These are phyloP conservation scores for Nothocercus julius DNA, from an alignment of 2,113 vertebrate species.

Conservation along the genomic window DNA sequence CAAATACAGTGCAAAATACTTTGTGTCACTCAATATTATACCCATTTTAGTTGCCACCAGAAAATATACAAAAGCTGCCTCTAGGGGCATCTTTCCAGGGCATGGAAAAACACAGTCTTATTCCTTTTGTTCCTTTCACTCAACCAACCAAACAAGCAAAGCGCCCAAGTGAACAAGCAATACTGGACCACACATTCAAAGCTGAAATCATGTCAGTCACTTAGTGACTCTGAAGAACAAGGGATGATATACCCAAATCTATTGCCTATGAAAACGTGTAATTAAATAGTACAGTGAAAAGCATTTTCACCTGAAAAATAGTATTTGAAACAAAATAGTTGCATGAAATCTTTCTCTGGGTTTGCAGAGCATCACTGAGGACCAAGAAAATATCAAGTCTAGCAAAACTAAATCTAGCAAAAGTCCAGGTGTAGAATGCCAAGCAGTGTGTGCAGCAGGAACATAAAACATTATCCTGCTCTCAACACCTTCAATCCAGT, in stretches of 20 bases:
- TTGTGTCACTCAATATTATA: neutral
- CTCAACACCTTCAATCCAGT: neutral
- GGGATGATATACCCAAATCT: neutral
- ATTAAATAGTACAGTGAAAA: neutral
- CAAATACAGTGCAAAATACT: neutral
- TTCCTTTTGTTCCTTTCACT: neutral
- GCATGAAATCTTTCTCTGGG: neutral
- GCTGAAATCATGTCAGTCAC: neutral
- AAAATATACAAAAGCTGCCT: neutral
- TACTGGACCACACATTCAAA: neutral
- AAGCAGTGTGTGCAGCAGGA: neutral
- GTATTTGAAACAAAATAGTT: neutral
- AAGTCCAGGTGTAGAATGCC: neutral
- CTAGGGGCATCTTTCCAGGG: neutral
- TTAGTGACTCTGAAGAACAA: neutral
- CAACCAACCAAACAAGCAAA: constrained; percentile 5
- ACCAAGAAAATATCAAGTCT: neutral
- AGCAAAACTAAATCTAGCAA: neutral
- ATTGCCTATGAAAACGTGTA: neutral
- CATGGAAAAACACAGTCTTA: neutral
- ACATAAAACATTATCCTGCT: neutral
- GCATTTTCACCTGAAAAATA: neutral
- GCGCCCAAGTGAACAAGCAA: neutral
- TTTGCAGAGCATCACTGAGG: neutral
- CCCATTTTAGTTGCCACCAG: neutral